Conservation (phyloP, 1,140 invertebrate species). For the Drosophila grimshawi region DNA sequence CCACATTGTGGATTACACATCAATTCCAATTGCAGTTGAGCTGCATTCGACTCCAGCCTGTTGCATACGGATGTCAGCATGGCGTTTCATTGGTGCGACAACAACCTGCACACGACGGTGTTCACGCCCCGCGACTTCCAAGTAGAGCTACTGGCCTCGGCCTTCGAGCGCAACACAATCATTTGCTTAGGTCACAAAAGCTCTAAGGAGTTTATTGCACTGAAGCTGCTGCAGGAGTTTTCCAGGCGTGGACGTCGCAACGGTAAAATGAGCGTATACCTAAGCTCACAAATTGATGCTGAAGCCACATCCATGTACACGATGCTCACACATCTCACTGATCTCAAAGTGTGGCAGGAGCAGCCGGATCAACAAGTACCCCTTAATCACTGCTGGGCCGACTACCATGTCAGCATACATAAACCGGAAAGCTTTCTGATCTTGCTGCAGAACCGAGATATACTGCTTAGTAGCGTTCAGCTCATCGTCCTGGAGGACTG, state of each 20-base stretch:
- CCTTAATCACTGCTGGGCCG: conserved; percentile 45
- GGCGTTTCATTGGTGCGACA: conserved; percentile 85
- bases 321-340: conserved; percentile 74
- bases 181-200: conserved; percentile 92
- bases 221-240: conserved; percentile 93
- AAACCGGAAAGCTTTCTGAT: conserved; percentile 85
- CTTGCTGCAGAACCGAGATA: conserved; percentile 79
- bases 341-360: conserved; percentile 77
- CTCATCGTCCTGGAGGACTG: conserved; percentile 94
- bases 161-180: conserved; percentile 92
- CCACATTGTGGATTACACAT: conserved; percentile 39
- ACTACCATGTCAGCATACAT: conserved; percentile 85
- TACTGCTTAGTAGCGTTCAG: conserved; percentile 87
- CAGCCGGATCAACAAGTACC: conserved; percentile 44
- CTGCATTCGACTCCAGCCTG: conserved; percentile 21
- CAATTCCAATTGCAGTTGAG: conserved; percentile 33
- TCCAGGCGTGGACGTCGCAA: conserved; percentile 85
- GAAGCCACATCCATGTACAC: conserved; percentile 65
- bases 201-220: conserved; percentile 94
- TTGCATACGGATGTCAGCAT: conserved; percentile 51
- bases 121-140: conserved; percentile 92
- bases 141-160: conserved; percentile 92
- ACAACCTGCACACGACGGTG: conserved; percentile 84
- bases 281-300: conserved; percentile 50
- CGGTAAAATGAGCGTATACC: conserved; percentile 66